Base-by-base conservation (phyloP, 2,888 invertebrate species). In the Allolobophora icterica region DNA sequence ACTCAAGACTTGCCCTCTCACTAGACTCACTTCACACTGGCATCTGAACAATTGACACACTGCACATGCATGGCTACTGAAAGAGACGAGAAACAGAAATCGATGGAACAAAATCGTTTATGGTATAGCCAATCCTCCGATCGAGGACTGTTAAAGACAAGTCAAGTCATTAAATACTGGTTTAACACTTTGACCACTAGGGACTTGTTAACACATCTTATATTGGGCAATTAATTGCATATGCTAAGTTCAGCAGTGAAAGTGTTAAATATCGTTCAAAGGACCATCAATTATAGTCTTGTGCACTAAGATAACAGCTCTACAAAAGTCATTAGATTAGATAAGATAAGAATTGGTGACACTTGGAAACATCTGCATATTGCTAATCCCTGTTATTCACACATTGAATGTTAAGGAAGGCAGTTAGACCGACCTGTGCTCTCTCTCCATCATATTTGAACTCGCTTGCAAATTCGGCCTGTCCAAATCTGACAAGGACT, bases 391-490 rank as follows among this genome's bases (percentile, higher is more conserved):
- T n/a, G n/a, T n/a, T n/a, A 58, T 2, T 30, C 4, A 58, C 24
- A 58, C 1, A 58, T 58, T 6, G 58, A 58, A 58, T 24, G 71
- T 11, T 2, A 71, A n/a, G 4, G 8, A 71, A 71, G 45, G 45
- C 45, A 45, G 1, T 83, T 11, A 42, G 24, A 90, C 90, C 90
- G 92, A 98, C 97, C 96, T 99, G 99, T 0, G 99, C 99, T 94
- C 99, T 96, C 96, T 99, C 99, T 0, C 99, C 99, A 95, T 99
- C 99, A 95, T 99, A 99, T 95, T 99, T 99, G 97, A 97, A 99
- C 96, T 99, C 99, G 95, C 99, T 99, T 0, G 99, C 99, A 95
- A 99, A 99, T 92, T 97, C 96, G 83, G 95, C 94, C 42, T 90
- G 58, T 38, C 83, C 98, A 95, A 98, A 98, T 94, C 98, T 96